Evolutionary conservation across 1,140 invertebrate genomes (phyloP).

Genomic region (Proctacanthus coquilletti): DNA sequence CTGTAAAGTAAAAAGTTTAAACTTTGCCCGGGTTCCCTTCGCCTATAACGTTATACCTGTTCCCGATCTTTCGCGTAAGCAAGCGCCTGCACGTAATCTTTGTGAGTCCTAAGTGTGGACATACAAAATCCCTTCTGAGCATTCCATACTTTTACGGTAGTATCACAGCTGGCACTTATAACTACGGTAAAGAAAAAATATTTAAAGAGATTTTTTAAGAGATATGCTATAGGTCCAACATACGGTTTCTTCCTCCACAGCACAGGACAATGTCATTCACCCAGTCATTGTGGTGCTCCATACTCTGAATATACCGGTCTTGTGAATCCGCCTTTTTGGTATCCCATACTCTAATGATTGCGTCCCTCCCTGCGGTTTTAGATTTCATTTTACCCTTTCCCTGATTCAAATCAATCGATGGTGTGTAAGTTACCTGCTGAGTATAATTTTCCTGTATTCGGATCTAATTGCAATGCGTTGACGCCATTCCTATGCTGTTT

Average conservation of each 20-base stretch:
- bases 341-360: constrained; percentile 96
- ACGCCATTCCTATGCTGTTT: constrained; percentile 86
- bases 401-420: background rate
- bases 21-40: background rate
- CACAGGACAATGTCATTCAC: constrained; percentile 98
- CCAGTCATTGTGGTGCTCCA: constrained; percentile 99
- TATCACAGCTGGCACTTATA: constrained; percentile 97
- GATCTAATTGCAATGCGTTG: constrained; percentile 90
- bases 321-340: constrained; percentile 42
- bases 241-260: constrained; percentile 88
- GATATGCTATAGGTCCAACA: constrained; percentile 23
- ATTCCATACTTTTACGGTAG: constrained; percentile 99
- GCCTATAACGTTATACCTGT: constrained; percentile 32
- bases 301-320: constrained; percentile 84
- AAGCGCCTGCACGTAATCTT: constrained; percentile 95
- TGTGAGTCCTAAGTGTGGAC: constrained; percentile 93
- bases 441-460: constrained; percentile 73
- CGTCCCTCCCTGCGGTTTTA: constrained; percentile 50
- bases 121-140: constrained; percentile 99
- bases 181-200: constrained; percentile 42
- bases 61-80: constrained; percentile 98
- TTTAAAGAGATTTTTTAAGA: constrained; percentile 4
- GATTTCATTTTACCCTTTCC: no score
- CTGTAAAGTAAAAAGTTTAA: constrained; percentile 11
- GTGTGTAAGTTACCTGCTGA: constrained; percentile 54